A percentile compares a stretch with the other conserved stretches of the same genome.
These are phyloP conservation scores for Ectobius pallidus DNA, from an alignment of 2,888 invertebrate species.

Conservation along the genomic window DNA sequence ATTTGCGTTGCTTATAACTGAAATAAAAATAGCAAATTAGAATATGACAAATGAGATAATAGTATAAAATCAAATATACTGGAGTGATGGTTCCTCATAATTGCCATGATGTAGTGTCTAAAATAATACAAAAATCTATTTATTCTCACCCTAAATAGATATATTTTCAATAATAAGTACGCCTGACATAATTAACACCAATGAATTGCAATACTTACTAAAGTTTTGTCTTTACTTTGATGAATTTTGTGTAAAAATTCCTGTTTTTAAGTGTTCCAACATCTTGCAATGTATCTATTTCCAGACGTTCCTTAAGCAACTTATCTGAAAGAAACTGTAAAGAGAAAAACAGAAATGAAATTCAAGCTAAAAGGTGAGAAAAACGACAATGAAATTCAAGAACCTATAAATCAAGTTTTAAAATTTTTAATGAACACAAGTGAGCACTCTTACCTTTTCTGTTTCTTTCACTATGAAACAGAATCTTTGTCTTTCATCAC, in stretches of 20 bases:
- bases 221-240: slow-evolving; percentile 96
- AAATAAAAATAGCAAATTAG: slow-evolving; percentile 51
- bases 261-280: slow-evolving; percentile 88
- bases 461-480: slow-evolving; percentile 78
- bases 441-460: slow-evolving; percentile 77
- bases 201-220: slow-evolving; percentile 96
- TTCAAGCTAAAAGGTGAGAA: not conserved
- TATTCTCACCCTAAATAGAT: too few species aligned
- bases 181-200: too few species aligned
- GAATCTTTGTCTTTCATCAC: slow-evolving; percentile 77
- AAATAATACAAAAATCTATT: not conserved
- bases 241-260: slow-evolving; percentile 92
- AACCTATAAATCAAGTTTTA: too few species aligned
- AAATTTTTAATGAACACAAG: too few species aligned
- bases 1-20: slow-evolving; percentile 99
- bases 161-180: too few species aligned
- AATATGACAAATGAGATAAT: not conserved
- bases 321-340: slow-evolving; percentile 75
- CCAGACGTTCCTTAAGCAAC: slow-evolving; percentile 88
- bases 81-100: too few species aligned
- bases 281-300: slow-evolving; percentile 92
- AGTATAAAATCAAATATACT: not conserved
- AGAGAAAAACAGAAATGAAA: slow-evolving; percentile 35
- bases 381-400: slow-evolving; percentile 27
- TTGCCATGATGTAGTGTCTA: too few species aligned